Conservation (phyloP, 2,797 vertebrate genomes). For the Sebastes diaconus region DNA sequence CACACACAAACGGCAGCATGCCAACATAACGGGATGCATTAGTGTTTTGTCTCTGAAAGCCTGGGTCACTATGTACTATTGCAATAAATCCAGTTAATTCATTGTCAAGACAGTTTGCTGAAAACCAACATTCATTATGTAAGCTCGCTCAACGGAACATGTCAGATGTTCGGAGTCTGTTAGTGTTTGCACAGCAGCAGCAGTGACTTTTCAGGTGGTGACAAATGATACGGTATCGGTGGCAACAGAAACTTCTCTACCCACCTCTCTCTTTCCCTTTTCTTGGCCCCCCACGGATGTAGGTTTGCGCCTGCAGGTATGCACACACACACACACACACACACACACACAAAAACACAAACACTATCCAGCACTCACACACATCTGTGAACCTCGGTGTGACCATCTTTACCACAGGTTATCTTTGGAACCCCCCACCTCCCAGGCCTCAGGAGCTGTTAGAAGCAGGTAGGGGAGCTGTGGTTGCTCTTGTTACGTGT, state of each 20-base stretch:
- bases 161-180: slow-evolving; percentile 69
- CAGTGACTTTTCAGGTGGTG: slow-evolving; percentile 74
- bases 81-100: slow-evolving; percentile 72
- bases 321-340: slow-evolving; percentile 20
- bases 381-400: slow-evolving; percentile 59
- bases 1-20: slow-evolving; percentile 28
- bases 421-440: slow-evolving; percentile 25
- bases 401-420: slow-evolving; percentile 70
- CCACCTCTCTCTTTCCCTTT: slow-evolving; percentile 1
- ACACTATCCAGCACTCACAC: slow-evolving; percentile 17
- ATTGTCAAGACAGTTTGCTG: slow-evolving; percentile 71
- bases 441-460: slow-evolving; percentile 4
- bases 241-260: slow-evolving; percentile 69
- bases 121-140: slow-evolving; percentile 74
- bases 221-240: slow-evolving; percentile 71
- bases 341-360: slow-evolving; percentile 6
- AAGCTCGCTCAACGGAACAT: slow-evolving; percentile 64
- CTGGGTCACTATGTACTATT: slow-evolving; percentile 59
- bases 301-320: slow-evolving; percentile 37
- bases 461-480: slow-evolving; percentile 2
- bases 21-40: slow-evolving; percentile 58
- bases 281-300: slow-evolving; percentile 35
- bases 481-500: slow-evolving; percentile 17
- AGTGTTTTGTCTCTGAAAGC: slow-evolving; percentile 62
- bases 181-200: slow-evolving; percentile 57